Evolutionary conservation across 2,797 vertebrate genomes (phyloP), one percentile per base, ranked within the genome.

Genomic region (Gambusia yucatana): DNA sequence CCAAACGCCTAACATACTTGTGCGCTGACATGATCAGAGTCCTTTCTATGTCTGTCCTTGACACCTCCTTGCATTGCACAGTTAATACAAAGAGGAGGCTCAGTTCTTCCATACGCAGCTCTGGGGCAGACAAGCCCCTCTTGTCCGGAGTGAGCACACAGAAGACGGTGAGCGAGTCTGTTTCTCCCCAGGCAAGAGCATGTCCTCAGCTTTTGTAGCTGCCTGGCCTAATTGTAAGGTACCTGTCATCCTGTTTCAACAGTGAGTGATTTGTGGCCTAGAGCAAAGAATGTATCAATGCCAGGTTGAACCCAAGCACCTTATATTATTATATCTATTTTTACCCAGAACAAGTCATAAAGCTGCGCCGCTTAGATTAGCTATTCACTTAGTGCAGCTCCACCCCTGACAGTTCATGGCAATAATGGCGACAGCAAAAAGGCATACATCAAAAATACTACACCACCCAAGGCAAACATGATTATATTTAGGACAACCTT

Each of bases 111-210:
- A 48, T 28, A 70, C 55, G 77, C 57, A 84, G 80, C 88, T 85
- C 72, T 52, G 75, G 81, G 87, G 89, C 83, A 71, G 73, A 76
- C 1, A 16, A 69, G 67, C 82, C 22, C 9, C 2, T 79, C 77
- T 78, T 28, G 55, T 86, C 73, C 72, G 52, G 77, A 22, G 4
- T 52, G 71, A 47, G 83, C 83, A 84, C 82, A 78, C 59, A 76
- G 46, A 74, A 77, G 55, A 84, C 59, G 39, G 77, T 61, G 39
- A 75, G 63, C 84, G 75, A 80, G 75, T 77, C 76, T 39, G 77
- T 71, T 81, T 84, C 71, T 84, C 92, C 86, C 46, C 77, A 75
- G 91, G 92, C 93, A 89, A 90, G 87, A 91, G 87, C 92, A 74
- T 70, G 88, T 94, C 91, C 91, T 89, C 75, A 50, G 77, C 86